Conservation (phyloP, 2,797 vertebrate species). For the Threskiornis aethiopicus region DNA sequence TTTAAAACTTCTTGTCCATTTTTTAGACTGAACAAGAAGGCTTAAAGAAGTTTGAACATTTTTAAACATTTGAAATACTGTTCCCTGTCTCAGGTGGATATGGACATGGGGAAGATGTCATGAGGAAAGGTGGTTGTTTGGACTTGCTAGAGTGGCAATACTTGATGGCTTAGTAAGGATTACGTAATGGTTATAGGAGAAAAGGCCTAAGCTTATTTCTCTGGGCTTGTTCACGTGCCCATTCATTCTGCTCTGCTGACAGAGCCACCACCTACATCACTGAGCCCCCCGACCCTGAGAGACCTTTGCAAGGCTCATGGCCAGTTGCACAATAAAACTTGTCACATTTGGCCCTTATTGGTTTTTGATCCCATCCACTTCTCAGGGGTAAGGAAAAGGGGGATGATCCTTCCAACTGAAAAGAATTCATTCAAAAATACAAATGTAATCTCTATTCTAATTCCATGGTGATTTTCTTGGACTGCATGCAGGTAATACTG, state of each 20-base stretch:
- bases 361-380: background rate
- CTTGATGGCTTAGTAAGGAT: background rate
- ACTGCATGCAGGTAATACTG: background rate
- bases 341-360: background rate
- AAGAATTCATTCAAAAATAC: background rate
- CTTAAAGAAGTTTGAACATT: background rate
- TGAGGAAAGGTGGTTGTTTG: background rate
- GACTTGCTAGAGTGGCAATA: background rate
- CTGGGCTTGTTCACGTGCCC: background rate
- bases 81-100: background rate
- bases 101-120: background rate
- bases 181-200: background rate
- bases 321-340: background rate
- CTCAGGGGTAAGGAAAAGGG: background rate
- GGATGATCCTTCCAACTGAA: background rate
- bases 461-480: background rate
- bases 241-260: background rate
- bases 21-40: background rate
- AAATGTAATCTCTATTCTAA: background rate
- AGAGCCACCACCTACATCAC: background rate
- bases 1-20: background rate
- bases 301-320: background rate
- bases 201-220: background rate
- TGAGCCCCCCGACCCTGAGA: background rate
- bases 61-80: background rate